Conservation (phyloP, 1,140 invertebrate genomes). For the Polyergus mexicanus region DNA sequence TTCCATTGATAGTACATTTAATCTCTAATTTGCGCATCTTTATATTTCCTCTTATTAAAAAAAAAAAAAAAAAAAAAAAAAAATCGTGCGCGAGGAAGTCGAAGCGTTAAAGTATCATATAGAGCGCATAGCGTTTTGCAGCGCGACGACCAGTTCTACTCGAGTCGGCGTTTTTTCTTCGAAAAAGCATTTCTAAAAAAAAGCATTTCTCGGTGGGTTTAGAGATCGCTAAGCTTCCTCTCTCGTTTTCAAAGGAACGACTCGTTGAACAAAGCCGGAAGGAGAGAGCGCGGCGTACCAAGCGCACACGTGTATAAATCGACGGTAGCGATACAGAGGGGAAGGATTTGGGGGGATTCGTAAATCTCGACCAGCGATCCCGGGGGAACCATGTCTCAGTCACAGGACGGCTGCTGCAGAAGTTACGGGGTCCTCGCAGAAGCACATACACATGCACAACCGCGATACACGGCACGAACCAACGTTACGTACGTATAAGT, state of each 20-base stretch:
- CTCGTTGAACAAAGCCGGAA: constrained; percentile 11
- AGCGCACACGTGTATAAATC: constrained; percentile 39
- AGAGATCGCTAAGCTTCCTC: constrained; percentile 49
- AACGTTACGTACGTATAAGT: not conserved
- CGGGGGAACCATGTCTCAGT: constrained; percentile 84
- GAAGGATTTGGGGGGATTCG: constrained; percentile 67
- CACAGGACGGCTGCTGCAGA: constrained; percentile 78
- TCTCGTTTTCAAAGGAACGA: constrained; percentile 4
- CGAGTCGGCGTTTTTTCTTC: not conserved
- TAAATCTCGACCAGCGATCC: constrained; percentile 83
- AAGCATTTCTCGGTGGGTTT: constrained; percentile 29
- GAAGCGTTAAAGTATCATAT: constrained; percentile 5
- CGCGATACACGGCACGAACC: constrained; percentile 5
- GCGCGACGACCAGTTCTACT: not conserved
- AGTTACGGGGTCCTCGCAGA: constrained; percentile 77
- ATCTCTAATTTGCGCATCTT: too few species aligned
- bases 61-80: too few species aligned
- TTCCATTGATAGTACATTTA: not conserved
- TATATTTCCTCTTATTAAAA: not conserved
- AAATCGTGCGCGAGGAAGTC: not conserved
- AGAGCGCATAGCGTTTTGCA: not conserved
- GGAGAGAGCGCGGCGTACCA: not conserved
- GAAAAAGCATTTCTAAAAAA: not conserved
- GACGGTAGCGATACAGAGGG: constrained; percentile 60
- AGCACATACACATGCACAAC: constrained; percentile 14